Conservation (phyloP, 2,888 invertebrate genomes). For the Labia minor region DNA sequence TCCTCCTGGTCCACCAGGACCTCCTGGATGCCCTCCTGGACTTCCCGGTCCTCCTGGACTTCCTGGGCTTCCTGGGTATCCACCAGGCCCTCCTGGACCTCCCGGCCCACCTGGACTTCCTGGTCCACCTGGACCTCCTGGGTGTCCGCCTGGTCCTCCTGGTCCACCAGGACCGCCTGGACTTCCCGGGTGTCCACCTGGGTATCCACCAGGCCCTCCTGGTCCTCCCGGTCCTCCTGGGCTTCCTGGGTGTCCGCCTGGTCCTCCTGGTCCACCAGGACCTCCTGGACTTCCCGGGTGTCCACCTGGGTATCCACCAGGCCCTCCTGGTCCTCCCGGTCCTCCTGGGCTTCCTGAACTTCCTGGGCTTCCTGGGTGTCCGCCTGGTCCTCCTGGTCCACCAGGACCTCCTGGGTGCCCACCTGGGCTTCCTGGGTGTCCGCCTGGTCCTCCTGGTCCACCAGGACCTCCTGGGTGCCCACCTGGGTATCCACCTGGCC, state of each 20-base stretch:
- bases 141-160: conserved; percentile 29
- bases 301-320: conserved; percentile 37
- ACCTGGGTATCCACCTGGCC: conserved; percentile 26
- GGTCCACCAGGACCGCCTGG: conserved; percentile 30
- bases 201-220: conserved; percentile 28
- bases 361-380: conserved; percentile 26
- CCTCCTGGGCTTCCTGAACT: conserved; percentile 25
- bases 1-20: conserved; percentile 22
- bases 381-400: conserved; percentile 25
- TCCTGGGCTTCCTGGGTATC: conserved; percentile 31
- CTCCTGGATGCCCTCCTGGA: conserved; percentile 28
- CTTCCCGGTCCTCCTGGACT: conserved; percentile 34
- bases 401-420: conserved; percentile 18
- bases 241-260: conserved; percentile 33
- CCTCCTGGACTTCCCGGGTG: conserved; percentile 40
- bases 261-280: conserved; percentile 44
- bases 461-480: conserved; percentile 29
- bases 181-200: conserved; percentile 31
- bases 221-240: conserved; percentile 31
- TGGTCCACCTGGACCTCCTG: conserved; percentile 24
- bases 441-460: conserved; percentile 41
- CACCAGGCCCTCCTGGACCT: conserved; percentile 27
- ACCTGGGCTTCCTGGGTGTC: conserved; percentile 29
- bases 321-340: conserved; percentile 30
- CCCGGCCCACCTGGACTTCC: conserved; percentile 29